Evolutionary conservation across 37 sponge, comb jelly and placozoan species (phyloP), one percentile per base, ranked within the genome.

Genomic region (Oscarella lobularis): DNA sequence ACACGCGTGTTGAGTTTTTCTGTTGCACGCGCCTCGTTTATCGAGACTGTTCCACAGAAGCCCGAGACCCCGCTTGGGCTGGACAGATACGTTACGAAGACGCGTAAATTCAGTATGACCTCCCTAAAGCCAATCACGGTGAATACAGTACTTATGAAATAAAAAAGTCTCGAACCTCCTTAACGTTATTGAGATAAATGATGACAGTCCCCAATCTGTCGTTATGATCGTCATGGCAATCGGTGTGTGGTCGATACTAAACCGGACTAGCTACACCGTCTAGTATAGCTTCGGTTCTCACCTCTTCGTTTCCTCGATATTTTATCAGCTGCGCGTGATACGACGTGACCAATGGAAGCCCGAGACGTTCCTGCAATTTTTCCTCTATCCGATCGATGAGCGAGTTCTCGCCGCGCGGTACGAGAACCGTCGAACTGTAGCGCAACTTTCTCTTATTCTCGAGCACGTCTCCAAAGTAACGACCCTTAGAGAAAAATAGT

Each of bases 291-390:
- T 48, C 60, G 9, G 14, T 27, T 48, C 71, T 68, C 29, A 68
- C 71, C 71, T 4, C 4, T 14, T 68, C 71, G 29, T 34, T 34
- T 14, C 29, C n/a, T 14, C 29, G n/a, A 34, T 68, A 68, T 14
- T 68, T 68, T 5, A 68, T 5, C n/a, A 68, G 71, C 31, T 68
- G 71, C 6, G 71, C 31, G 29, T 68, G 71, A 68, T 68, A 68
- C 4, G 71, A 31, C 5, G n/a, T 68, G 6, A 32, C 71, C 29
- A 4, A 32, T 4, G 71, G 71, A 5, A 68, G 29, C 6, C 71
- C 71, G n/a, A 68, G 29, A 9, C 20, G 9, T 4, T 14, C 4
- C 5, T 5, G 35, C 31, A 68, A 5, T 14, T 68, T 68, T 4
- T 4, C 5, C 33, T 68, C 71, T 35, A 68, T 35, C 29, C 4